phyloP scores from a whole-genome alignment of 1,140 invertebrate species.

The Argopecten irradians region DNA sequence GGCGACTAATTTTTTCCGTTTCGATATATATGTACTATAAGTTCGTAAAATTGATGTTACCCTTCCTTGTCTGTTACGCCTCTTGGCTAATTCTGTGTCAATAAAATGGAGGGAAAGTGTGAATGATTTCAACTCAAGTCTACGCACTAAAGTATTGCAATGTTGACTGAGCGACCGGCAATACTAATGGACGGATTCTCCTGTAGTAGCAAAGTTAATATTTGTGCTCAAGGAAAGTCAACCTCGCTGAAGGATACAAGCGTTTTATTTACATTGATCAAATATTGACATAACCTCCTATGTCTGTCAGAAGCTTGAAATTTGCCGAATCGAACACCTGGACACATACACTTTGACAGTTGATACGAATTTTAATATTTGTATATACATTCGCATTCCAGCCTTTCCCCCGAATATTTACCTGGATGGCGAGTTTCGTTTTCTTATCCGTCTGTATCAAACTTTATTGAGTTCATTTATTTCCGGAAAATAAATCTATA shows the following conservation, averaged over 20 bases:
- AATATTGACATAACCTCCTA: slow-evolving; percentile 50
- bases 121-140: slow-evolving; percentile 8
- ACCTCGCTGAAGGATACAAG: slow-evolving; percentile 49
- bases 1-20: not conserved
- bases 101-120: not conserved
- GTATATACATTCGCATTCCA: not conserved
- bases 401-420: not conserved
- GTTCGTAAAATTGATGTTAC: slow-evolving; percentile 2
- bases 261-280: slow-evolving; percentile 47
- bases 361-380: slow-evolving; percentile 34
- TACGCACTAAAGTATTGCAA: slow-evolving; percentile 33
- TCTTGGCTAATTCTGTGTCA: not conserved
- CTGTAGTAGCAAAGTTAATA: slow-evolving; percentile 44
- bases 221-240: slow-evolving; percentile 44
- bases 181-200: slow-evolving; percentile 37
- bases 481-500: not conserved
- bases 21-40: not conserved
- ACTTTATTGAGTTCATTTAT: not conserved
- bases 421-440: not conserved
- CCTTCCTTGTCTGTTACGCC: not conserved
- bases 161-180: slow-evolving; percentile 40
- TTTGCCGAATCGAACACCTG: slow-evolving; percentile 36
- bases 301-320: slow-evolving; percentile 45
- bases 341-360: slow-evolving; percentile 29
- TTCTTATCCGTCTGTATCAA: not conserved